Evolutionary conservation across 2,113 vertebrate genomes (phyloP).

Genomic region (Pipa parva): DNA sequence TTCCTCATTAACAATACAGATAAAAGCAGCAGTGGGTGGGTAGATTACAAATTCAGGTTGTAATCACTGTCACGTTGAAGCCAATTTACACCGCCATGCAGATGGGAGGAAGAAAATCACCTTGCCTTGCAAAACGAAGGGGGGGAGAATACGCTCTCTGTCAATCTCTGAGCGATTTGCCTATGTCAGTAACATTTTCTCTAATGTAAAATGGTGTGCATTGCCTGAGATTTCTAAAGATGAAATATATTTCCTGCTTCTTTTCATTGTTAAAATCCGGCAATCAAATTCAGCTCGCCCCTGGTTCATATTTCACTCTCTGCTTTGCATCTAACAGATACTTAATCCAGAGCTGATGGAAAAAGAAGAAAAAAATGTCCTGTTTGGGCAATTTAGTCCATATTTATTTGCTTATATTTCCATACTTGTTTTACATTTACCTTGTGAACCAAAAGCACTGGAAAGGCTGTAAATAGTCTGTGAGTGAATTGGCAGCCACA

Average conservation of each 20-base stretch:
- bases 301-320: too few relatives aligned
- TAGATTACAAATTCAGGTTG: constrained; percentile 10
- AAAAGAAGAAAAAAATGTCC: too few relatives aligned
- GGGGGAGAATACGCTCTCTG: not conserved
- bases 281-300: too few relatives aligned
- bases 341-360: too few relatives aligned
- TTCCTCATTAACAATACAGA: constrained; percentile 18
- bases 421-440: too few relatives aligned
- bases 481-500: too few relatives aligned
- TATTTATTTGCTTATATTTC: too few relatives aligned
- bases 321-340: too few relatives aligned
- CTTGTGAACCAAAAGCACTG: too few relatives aligned
- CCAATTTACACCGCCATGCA: constrained; percentile 29
- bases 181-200: not conserved
- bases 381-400: too few relatives aligned
- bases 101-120: constrained; percentile 20
- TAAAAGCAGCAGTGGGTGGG: constrained; percentile 18
- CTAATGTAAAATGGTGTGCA: constrained; percentile 7
- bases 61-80: constrained; percentile 23
- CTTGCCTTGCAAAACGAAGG: constrained; percentile 21
- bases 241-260: constrained; percentile 29
- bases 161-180: constrained; percentile 18
- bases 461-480: too few relatives aligned
- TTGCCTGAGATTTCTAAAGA: not conserved
- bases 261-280: too few relatives aligned